Percentiles rank a stretch among this genome's conserved stretches.
These are phyloP conservation scores for Echinarachnius parma DNA, from an alignment of 53 echinoderm and acorn worm genomes.

Conservation along the genomic window DNA sequence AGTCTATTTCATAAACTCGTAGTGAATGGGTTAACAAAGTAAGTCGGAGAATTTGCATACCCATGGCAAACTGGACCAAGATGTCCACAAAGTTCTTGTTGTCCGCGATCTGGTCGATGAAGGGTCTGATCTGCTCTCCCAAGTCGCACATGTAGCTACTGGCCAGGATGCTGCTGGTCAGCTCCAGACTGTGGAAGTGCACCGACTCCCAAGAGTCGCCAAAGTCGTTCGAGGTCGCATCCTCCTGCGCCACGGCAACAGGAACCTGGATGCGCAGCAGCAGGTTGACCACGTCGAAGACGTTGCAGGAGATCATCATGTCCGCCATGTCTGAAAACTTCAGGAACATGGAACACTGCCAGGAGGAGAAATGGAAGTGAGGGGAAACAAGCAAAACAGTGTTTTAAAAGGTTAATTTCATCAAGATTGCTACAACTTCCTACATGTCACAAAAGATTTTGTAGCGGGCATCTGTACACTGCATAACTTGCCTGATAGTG, in stretches of 20 bases:
- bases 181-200: slow-evolving; percentile 66
- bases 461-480: too few relatives aligned
- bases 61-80: slow-evolving; percentile 11
- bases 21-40: too few relatives aligned
- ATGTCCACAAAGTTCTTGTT: slow-evolving; percentile 11
- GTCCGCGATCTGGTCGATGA: slow-evolving; percentile 1
- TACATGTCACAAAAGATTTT: too few relatives aligned
- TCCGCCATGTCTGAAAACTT: slow-evolving; percentile 43
- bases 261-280: slow-evolving; percentile 57
- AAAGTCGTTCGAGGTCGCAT: slow-evolving; percentile 16
- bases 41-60: background rate
- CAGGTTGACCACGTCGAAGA: slow-evolving; percentile 56
- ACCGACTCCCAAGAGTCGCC: slow-evolving; percentile 79
- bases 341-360: slow-evolving; percentile 40
- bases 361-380: background rate
- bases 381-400: background rate
- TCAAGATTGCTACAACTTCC: background rate
- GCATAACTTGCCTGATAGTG: too few relatives aligned
- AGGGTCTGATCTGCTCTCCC: background rate
- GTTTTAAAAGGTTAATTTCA: background rate
- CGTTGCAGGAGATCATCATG: slow-evolving; percentile 47
- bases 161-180: slow-evolving; percentile 58
- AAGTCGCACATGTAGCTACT: slow-evolving; percentile 37
- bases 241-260: slow-evolving; percentile 37
- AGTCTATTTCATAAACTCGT: too few relatives aligned